Evolutionary conservation across 1,140 invertebrate species (phyloP).

Genomic region (Pogonomyrmex californicus): DNA sequence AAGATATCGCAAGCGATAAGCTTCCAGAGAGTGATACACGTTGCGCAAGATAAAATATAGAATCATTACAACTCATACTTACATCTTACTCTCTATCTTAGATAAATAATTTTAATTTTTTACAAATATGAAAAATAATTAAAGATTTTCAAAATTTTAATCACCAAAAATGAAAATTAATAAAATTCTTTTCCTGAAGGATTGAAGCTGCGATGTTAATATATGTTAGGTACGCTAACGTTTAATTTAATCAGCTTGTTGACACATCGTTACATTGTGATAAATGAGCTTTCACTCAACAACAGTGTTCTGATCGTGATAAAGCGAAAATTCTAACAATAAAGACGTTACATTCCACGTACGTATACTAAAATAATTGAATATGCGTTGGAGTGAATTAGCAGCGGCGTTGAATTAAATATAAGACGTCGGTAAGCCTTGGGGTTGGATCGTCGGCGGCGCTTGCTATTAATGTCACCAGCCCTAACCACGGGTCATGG

Average conservation of each 20-base stretch:
- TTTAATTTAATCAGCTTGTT: constrained; percentile 46
- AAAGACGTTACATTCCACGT: constrained; percentile 67
- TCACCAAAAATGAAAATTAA: background rate
- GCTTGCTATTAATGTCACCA: constrained; percentile 80
- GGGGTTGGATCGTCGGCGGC: constrained; percentile 66
- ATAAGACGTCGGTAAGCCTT: constrained; percentile 73
- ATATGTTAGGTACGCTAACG: background rate
- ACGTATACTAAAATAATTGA: constrained; percentile 71
- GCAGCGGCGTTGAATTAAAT: constrained; percentile 79
- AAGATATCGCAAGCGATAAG: constrained; percentile 17
- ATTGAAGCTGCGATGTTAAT: background rate
- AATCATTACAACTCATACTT: background rate
- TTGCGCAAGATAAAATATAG: background rate
- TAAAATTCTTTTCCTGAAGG: background rate
- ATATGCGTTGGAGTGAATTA: constrained; percentile 76
- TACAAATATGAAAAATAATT: background rate
- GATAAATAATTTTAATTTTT: background rate
- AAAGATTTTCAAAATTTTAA: background rate
- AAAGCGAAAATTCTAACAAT: constrained; percentile 60
- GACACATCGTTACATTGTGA: constrained; percentile 26
- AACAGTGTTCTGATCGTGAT: background rate
- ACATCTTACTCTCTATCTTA: background rate
- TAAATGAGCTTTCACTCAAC: constrained; percentile 22
- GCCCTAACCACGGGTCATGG: constrained; percentile 76
- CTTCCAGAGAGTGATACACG: background rate